phyloP scores from a whole-genome alignment of 1,140 invertebrate genomes.

The Heliconius himera region DNA sequence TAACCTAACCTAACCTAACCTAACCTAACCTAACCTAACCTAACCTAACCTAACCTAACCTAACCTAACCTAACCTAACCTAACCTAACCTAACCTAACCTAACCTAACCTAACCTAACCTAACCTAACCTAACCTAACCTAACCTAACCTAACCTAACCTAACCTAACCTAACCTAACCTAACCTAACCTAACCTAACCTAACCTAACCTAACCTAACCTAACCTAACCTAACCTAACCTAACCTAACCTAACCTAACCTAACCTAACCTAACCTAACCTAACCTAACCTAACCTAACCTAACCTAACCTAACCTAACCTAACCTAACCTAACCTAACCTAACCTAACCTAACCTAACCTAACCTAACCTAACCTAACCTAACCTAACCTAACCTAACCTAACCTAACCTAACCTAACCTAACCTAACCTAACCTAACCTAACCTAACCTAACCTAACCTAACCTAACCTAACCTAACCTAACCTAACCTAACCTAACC shows the following conservation, averaged over 20 bases:
- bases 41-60: slow-evolving; percentile 44
- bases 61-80: slow-evolving; percentile 47
- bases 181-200: slow-evolving; percentile 59
- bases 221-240: slow-evolving; percentile 60
- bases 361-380: slow-evolving; percentile 51
- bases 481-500: too few species aligned
- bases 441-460: too few species aligned
- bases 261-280: slow-evolving; percentile 55
- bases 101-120: slow-evolving; percentile 35
- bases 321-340: slow-evolving; percentile 52
- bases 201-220: slow-evolving; percentile 60
- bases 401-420: too few species aligned
- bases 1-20: slow-evolving; percentile 50
- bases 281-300: slow-evolving; percentile 56
- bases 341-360: slow-evolving; percentile 52
- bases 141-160: slow-evolving; percentile 57
- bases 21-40: slow-evolving; percentile 18
- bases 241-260: slow-evolving; percentile 52
- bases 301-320: slow-evolving; percentile 51
- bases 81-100: slow-evolving; percentile 46
- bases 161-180: slow-evolving; percentile 54
- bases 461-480: too few species aligned
- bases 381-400: slow-evolving; percentile 51
- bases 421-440: slow-evolving; percentile 47
- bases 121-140: slow-evolving; percentile 48